These are phyloP conservation scores for Taxidea taxus DNA, from an alignment of 2,113 vertebrate species.

Conservation along the genomic window DNA sequence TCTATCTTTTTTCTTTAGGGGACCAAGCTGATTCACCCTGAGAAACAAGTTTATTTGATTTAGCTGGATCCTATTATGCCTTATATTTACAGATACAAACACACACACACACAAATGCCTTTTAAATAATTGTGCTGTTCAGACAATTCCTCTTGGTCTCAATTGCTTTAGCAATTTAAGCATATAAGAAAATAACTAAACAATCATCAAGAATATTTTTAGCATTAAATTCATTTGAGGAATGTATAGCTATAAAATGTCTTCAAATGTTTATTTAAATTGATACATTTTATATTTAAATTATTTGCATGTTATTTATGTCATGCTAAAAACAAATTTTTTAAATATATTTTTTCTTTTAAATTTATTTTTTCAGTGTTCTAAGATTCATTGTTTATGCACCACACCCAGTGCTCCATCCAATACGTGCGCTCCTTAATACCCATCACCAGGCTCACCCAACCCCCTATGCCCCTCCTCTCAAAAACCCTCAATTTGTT, in stretches of 20 bases:
- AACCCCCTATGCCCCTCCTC: too few relatives aligned
- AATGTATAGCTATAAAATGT: too few relatives aligned
- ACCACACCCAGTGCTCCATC: too few relatives aligned
- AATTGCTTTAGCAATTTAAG: not conserved
- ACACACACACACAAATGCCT: not conserved
- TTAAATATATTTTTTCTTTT: not conserved
- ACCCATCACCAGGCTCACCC: too few relatives aligned
- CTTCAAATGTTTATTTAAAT: not conserved
- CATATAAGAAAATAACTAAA: not conserved
- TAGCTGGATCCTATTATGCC: not conserved
- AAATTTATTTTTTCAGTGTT: too few relatives aligned
- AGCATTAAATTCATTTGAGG: not conserved
- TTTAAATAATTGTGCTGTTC: not conserved
- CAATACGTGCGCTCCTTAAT: too few relatives aligned
- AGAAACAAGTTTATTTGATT: slow-evolving; percentile 33
- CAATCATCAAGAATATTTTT: not conserved
- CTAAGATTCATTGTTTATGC: too few relatives aligned
- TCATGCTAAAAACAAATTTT: not conserved
- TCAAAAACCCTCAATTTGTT: too few relatives aligned
- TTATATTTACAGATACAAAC: not conserved
- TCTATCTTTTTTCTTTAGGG: slow-evolving; percentile 55
- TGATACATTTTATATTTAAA: not conserved
- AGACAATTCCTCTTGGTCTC: not conserved
- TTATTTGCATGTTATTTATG: not conserved
- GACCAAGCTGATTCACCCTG: not conserved